Evolutionary conservation across 2,797 vertebrate species (phyloP), one percentile per base, ranked within the genome.

Genomic region (Mus spretus): DNA sequence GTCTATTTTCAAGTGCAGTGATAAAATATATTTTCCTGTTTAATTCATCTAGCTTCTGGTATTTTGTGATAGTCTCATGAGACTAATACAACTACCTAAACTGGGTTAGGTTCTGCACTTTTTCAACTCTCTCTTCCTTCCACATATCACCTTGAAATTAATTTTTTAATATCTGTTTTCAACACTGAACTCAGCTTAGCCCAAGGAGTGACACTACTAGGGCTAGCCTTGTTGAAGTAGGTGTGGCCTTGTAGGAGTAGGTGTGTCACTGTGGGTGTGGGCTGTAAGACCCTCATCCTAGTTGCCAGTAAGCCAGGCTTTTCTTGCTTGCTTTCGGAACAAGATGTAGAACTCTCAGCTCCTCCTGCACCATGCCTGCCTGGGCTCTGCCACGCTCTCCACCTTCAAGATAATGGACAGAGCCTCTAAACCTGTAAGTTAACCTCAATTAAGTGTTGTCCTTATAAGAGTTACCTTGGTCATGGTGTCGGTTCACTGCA

Each of bases 61-160:
- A 63, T 28, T 88, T 74, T 20, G 72, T 86, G 37, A 82, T 0
- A 72, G 28, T 59, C 37, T 59, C 31, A 63, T 40, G 4, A 63
- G 28, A 80, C 31, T 77, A 75, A 70, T 9, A 79, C 0, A 4
- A 44, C 20, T 72, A 37, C 8, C 57, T 74, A 55, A 77, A 26
- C 13, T 72, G 70, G 57, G 44, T 61, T 44, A 61, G 59, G 50
- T 2, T 63, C 44, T n/a, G 10, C 0, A 50, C 6, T 12, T 93
- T 92, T 89, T n/a, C 72, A 85, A 92, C n/a, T 70, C 40, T 82
- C 24, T 63, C 63, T 74, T 91, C 57, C 31, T 37, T 44, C 77
- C 74, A 57, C 3, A 20, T 0, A 31, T 74, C 61, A 61, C 37
- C 55, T 79, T 24, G 50, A 93, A 89, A 84, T 88, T n/a, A 67